phyloP scores from a whole-genome alignment of 2,888 invertebrate genomes.

The Iphiclides podalirius region DNA sequence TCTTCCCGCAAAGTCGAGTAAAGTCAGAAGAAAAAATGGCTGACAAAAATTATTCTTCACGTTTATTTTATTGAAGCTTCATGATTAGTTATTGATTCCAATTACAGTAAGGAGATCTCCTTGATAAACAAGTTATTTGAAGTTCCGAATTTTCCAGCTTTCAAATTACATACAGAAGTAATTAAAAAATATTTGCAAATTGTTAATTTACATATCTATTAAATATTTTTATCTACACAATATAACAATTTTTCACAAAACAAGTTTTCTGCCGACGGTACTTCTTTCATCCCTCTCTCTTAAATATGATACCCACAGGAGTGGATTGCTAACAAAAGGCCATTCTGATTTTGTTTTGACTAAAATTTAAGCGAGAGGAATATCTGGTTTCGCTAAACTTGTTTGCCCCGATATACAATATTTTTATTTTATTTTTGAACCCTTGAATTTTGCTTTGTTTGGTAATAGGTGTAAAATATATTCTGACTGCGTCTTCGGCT shows the following conservation, averaged over 20 bases:
- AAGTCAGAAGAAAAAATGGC: constrained; percentile 36
- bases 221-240: too few species aligned
- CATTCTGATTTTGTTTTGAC: constrained; percentile 76
- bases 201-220: too few species aligned
- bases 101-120: too few species aligned
- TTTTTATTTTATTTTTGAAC: constrained; percentile 28
- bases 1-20: constrained; percentile 42
- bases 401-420: constrained; percentile 52
- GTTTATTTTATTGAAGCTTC: too few species aligned
- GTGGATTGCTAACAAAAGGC: constrained; percentile 73
- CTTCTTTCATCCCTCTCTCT: constrained; percentile 49
- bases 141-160: too few species aligned
- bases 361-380: constrained; percentile 56
- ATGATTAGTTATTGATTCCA: too few species aligned
- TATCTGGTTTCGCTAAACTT: constrained; percentile 67
- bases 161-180: too few species aligned
- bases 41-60: too few species aligned
- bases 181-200: too few species aligned
- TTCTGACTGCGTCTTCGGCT: constrained; percentile 15
- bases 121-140: too few species aligned
- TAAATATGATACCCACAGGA: constrained; percentile 69
- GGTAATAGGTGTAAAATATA: constrained; percentile 20
- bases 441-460: constrained; percentile 23
- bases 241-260: too few species aligned
- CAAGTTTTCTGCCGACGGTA: constrained; percentile 42